Base-by-base conservation (phyloP, 2,888 invertebrate genomes). In the Aphodius sticticus region DNA sequence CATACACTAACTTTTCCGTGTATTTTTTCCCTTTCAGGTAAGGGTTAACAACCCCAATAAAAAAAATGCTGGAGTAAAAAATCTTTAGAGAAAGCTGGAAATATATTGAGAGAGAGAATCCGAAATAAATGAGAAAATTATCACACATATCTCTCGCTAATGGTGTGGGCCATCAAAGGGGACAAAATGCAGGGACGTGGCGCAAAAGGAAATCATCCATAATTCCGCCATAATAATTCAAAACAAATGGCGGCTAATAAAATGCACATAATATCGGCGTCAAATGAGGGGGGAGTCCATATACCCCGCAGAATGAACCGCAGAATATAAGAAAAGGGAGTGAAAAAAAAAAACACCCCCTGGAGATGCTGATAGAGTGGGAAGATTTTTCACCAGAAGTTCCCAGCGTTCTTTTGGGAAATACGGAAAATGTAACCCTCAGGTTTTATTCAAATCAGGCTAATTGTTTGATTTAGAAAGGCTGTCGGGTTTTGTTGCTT, bases 191-290 rank as follows among this genome's bases (percentile, higher is more conserved):
- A 71, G 79, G 78, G 78, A 69, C 15, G 26, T 72, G 26, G 26
- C 16, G 71, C 38, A 71, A 76, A 75, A 77, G 80, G 80, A 80
- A 81, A 71, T 77, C 78, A 80, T 78, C 78, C 79, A 79, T 80
- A 80, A 81, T 80, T 80, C 79, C 70, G 35, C 76, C 77, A 72
- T 80, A 81, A 81, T 81, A 80, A 80, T 81, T 81, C 80, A 80
- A 79, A 77, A 79, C 79, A 82, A 82, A 82, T 82, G 78, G 80
- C 71, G 77, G 79, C 78, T 78, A 79, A 81, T 82, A 82, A 81
- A 82, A 78, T 76, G 78, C 79, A 75, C 81, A 81, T 81, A 81
- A 78, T 72, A 71, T 78, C 76, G 69, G 75, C 75, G 70, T 72
- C 76, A 78, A 79, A 77, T 76, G 72, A 78, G 70, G 78, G 78